These are phyloP conservation scores for Yponomeuta evonymella DNA, from an alignment of 2,888 invertebrate species.

Conservation along the genomic window DNA sequence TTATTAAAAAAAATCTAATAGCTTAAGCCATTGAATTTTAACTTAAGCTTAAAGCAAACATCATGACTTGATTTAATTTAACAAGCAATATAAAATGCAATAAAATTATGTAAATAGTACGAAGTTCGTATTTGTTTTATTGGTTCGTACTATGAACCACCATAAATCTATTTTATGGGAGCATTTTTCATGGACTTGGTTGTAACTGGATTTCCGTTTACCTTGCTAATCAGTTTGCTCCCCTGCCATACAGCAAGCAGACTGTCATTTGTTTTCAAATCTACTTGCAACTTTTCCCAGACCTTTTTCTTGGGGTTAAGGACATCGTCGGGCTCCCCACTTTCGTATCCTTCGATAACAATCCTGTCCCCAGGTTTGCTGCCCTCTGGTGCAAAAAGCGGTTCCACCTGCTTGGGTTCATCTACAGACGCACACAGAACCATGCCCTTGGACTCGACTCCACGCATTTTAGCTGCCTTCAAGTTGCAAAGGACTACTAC, in stretches of 20 bases:
- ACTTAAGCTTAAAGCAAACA: not conserved
- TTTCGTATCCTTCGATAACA: conserved; percentile 87
- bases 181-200: conserved; percentile 86
- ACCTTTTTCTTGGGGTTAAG: conserved; percentile 97
- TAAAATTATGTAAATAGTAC: not conserved
- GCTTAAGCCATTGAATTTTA: not conserved
- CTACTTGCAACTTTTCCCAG: conserved; percentile 94
- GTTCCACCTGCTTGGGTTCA: conserved; percentile 89
- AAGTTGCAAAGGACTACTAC: conserved; percentile 97
- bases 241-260: conserved; percentile 92
- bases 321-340: conserved; percentile 86
- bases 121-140: too few species aligned
- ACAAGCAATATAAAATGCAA: not conserved
- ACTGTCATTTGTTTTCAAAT: conserved; percentile 82
- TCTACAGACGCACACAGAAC: conserved; percentile 91
- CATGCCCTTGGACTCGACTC: conserved; percentile 94
- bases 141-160: not conserved
- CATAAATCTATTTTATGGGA: conserved; percentile 82
- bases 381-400: conserved; percentile 85
- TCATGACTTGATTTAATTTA: not conserved
- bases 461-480: conserved; percentile 97
- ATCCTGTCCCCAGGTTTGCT: conserved; percentile 90
- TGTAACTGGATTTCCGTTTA: conserved; percentile 83
- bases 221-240: conserved; percentile 82
- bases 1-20: not conserved